Evolutionary conservation across 2,113 vertebrate species (phyloP).

Genomic region (Chaenogobius annularis): DNA sequence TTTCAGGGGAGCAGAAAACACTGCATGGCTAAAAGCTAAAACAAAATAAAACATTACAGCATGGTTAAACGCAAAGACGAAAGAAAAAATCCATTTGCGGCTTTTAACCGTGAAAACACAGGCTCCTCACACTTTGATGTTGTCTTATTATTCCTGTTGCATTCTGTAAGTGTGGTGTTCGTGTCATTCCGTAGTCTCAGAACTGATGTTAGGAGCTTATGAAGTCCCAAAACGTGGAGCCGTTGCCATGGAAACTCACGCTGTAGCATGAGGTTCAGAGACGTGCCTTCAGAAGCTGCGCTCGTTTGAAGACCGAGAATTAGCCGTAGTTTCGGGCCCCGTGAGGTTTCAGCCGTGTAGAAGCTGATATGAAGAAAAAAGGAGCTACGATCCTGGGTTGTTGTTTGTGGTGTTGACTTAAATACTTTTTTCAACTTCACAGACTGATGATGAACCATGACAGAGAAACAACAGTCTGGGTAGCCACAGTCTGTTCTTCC

Average conservation of each 20-base stretch:
- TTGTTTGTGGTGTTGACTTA: neutral
- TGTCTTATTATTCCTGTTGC: neutral
- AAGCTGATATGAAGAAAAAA: conserved; percentile 15
- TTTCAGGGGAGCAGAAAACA: no score
- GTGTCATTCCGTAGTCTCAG: conserved; percentile 4
- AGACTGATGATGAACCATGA: no score
- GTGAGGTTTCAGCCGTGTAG: conserved; percentile 6
- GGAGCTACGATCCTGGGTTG: conserved; percentile 20
- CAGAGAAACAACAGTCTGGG: no score
- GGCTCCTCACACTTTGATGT: neutral
- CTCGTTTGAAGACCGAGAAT: conserved; percentile 11
- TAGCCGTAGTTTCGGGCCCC: conserved; percentile 3
- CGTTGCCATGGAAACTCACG: conserved; percentile 61
- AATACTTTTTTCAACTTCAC: no score
- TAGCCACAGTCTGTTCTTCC: no score
- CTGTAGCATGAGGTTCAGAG: conserved; percentile 13
- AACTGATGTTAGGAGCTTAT: conserved; percentile 2
- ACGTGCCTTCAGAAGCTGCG: conserved; percentile 16
- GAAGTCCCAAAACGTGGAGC: conserved; percentile 17
- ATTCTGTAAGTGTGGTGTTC: neutral
- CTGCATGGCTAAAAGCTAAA: no score
- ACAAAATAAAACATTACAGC: neutral
- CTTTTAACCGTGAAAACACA: neutral
- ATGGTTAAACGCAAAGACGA: neutral
- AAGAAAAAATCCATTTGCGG: no score